These are phyloP conservation scores for Diachasmimorpha longicaudata DNA, from an alignment of 1,140 invertebrate genomes.

Conservation along the genomic window DNA sequence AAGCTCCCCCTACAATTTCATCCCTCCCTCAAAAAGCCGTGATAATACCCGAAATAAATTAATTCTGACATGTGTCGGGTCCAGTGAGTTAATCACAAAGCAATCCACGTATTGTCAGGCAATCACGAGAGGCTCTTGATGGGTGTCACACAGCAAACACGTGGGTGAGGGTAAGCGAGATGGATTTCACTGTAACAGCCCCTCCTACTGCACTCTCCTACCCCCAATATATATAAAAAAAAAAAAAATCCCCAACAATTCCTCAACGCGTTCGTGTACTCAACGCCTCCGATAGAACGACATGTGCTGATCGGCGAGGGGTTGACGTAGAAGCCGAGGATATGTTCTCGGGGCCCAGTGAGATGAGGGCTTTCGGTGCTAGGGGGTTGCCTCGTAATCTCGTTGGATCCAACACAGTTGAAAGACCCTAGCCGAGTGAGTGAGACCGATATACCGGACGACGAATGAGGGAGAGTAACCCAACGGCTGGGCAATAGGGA, in stretches of 20 bases:
- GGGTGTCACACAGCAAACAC: neutral
- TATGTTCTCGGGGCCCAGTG: neutral
- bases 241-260: neutral
- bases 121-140: neutral
- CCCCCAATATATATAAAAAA: too few relatives aligned
- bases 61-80: neutral
- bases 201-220: neutral
- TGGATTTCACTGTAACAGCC: neutral
- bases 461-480: neutral
- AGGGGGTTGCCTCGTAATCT: slow-evolving; percentile 33
- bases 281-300: too few relatives aligned
- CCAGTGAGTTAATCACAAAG: neutral
- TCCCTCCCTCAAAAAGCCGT: too few relatives aligned
- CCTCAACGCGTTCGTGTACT: too few relatives aligned
- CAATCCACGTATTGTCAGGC: neutral
- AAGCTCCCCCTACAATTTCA: too few relatives aligned
- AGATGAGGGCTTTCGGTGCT: slow-evolving; percentile 21
- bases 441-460: neutral
- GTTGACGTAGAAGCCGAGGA: neutral
- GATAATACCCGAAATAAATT: neutral
- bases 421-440: slow-evolving; percentile 27
- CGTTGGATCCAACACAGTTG: slow-evolving; percentile 30
- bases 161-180: neutral
- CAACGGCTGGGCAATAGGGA: slow-evolving; percentile 15
- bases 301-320: neutral